Conservation (phyloP, 2,888 invertebrate species). For the Drosophila algonquin region DNA sequence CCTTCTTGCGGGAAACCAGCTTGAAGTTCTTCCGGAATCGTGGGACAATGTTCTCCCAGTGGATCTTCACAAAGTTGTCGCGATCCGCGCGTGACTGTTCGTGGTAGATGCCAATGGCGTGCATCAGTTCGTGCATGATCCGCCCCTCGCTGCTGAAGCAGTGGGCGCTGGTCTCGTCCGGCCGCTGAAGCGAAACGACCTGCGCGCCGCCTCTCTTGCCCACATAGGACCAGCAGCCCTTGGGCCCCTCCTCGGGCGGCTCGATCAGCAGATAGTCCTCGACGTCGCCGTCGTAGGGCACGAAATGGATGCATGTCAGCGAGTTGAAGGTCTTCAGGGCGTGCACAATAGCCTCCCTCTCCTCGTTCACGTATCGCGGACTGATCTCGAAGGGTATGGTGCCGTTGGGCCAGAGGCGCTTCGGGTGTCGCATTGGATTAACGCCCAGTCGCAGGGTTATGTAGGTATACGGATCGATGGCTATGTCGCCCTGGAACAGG, state of each 20-base stretch:
- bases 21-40: conserved; percentile 87
- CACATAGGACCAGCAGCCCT: conserved; percentile 91
- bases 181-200: conserved; percentile 88
- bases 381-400: conserved; percentile 88
- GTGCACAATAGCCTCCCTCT: conserved; percentile 86
- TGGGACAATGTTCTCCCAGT: conserved; percentile 86
- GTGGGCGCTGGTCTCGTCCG: conserved; percentile 86
- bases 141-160: conserved; percentile 88
- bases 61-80: conserved; percentile 86
- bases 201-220: conserved; percentile 90
- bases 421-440: conserved; percentile 87
- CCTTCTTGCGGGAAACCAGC: conserved; percentile 87
- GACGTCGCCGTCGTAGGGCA: conserved; percentile 87
- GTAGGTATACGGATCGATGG: conserved; percentile 86
- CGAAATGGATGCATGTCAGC: conserved; percentile 87
- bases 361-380: conserved; percentile 84
- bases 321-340: conserved; percentile 87
- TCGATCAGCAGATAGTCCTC: conserved; percentile 88
- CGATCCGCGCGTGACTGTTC: conserved; percentile 91
- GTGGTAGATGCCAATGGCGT: conserved; percentile 92
- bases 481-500: conserved; percentile 89
- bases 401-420: conserved; percentile 87
- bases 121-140: conserved; percentile 92
- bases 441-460: conserved; percentile 87
- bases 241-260: conserved; percentile 87